phyloP scores from a whole-genome alignment of 2,888 invertebrate species.

The Epirrhoe alternata region DNA sequence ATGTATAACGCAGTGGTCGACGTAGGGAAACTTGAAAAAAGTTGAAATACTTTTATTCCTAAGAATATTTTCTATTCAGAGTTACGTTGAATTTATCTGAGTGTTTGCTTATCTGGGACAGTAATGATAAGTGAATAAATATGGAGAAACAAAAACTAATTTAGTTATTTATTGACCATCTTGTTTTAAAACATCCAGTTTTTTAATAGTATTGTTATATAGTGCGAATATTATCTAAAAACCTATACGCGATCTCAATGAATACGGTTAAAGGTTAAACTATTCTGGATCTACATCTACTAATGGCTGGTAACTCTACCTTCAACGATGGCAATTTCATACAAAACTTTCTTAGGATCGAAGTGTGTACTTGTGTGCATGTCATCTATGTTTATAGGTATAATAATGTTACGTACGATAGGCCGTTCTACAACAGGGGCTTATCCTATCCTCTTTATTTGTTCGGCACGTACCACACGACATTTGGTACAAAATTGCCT shows the following conservation, averaged over 20 bases:
- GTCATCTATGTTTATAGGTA: conserved; percentile 1
- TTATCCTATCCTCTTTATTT: conserved; percentile 80
- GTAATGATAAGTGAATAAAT: background rate
- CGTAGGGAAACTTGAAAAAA: conserved; percentile 35
- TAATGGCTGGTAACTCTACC: no score
- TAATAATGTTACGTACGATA: conserved; percentile 14
- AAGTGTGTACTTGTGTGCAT: background rate
- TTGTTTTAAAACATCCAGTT: no score
- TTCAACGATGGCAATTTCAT: background rate
- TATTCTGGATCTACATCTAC: no score
- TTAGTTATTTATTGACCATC: background rate
- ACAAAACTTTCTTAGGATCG: background rate
- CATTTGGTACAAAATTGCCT: conserved; percentile 84
- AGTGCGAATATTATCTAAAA: no score
- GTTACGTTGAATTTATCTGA: background rate
- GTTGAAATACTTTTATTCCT: conserved; percentile 31
- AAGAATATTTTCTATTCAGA: conserved; percentile 15
- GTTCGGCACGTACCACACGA: conserved; percentile 80
- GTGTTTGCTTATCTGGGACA: background rate
- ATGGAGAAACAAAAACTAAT: background rate
- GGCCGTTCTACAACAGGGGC: conserved; percentile 49
- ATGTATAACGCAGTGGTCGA: conserved; percentile 35
- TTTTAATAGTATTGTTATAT: no score
- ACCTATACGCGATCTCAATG: no score
- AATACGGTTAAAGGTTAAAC: no score